Evolutionary conservation across 2,113 vertebrate genomes (phyloP), one percentile per base, ranked within the genome.

Genomic region (Tachysurus vachellii): DNA sequence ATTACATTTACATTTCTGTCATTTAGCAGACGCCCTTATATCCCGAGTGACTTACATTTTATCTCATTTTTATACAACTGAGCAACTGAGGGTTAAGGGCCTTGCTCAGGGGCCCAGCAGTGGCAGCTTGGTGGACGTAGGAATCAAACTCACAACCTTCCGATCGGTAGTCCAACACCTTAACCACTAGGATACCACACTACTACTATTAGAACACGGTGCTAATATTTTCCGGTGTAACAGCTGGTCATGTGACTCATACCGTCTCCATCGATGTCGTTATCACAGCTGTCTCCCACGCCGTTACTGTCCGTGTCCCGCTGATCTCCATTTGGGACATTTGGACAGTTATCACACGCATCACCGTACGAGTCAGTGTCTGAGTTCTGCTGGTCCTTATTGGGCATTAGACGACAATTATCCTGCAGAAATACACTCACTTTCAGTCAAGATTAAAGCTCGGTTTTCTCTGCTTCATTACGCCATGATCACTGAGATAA

Each of bases 311-410:
- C 96, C 0, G 96, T 97, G 94, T 97, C 96, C 88, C 92, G 91
- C 93, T 97, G 97, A 88, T 96, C 95, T 0, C 96, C 95, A 76
- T 97, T 97, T 83, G 96, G 95, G 4, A 97, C 96, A 0, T 96
- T 97, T 80, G 97, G 97, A 54, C 97, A 97, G 92, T 97, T 97
- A 93, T 97, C 97, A 2, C 98, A 99, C 54, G 97, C 96, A 0
- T 99, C 98, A 0, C 98, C 98, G 0, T 96, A 99, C 0, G 98
- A 99, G 91, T 99, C 98, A 0, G 96, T 97, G 92, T 99, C 98
- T 0, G 98, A 99, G 89, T 99, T 99, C 94, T 98, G 98, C 91
- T 99, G 98, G 93, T 99, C 97, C 88, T 97, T 98, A 93, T 99
- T 99, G 12, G 96, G 95, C 14, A 97, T 93, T 73, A 99, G 92